Percentiles rank a stretch among this genome's conserved stretches.
Conservation (phyloP, 2,797 vertebrate species). For the Pipistrellus nathusii region DNA sequence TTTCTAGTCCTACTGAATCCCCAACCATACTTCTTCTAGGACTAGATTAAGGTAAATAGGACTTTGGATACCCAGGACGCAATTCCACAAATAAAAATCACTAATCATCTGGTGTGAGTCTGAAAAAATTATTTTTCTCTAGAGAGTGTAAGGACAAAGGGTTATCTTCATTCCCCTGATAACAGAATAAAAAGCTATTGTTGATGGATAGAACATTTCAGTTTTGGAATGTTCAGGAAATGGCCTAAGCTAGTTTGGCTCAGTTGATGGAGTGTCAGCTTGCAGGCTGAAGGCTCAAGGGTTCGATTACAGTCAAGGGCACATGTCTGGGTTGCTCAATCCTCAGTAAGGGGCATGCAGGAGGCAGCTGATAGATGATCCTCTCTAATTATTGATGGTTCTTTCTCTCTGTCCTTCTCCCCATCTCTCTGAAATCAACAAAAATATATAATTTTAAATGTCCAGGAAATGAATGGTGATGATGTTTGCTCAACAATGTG, state of each 20-base stretch:
- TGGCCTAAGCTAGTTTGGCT: background rate
- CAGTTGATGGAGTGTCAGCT: no score
- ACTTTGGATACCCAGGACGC: background rate
- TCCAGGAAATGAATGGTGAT: background rate
- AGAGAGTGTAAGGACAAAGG: background rate
- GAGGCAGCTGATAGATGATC: no score
- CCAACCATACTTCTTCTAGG: background rate
- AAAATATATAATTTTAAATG: background rate
- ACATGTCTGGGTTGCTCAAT: no score
- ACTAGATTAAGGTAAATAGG: background rate
- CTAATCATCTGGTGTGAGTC: background rate
- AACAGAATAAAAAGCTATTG: background rate
- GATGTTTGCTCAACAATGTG: background rate
- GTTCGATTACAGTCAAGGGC: no score
- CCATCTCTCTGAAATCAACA: no score
- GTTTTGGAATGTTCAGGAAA: background rate
- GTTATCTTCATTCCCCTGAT: background rate
- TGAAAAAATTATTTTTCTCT: background rate
- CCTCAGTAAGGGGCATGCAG: no score
- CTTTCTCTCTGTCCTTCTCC: no score
- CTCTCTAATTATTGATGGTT: no score
- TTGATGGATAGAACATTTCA: background rate
- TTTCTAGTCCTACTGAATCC: background rate
- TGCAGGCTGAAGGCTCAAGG: no score
- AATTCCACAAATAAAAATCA: background rate